Evolutionary conservation across 2,113 vertebrate genomes (phyloP).

Genomic region (Geococcyx californianus): DNA sequence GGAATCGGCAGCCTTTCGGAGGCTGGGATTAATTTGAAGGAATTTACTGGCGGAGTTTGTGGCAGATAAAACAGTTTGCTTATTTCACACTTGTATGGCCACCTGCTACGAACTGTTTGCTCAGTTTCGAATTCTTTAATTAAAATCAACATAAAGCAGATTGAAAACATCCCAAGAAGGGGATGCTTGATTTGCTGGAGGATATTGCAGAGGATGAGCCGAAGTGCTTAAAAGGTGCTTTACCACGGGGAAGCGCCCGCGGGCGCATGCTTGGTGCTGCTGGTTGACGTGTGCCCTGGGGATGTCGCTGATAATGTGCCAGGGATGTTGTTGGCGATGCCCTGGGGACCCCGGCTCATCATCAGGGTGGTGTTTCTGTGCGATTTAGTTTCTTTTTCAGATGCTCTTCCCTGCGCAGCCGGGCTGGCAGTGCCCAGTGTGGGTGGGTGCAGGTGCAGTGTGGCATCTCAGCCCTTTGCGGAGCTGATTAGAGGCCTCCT

Average conservation of each 20-base stretch:
- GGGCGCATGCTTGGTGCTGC: fast-evolving
- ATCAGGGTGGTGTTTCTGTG: fast-evolving
- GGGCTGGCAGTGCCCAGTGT: not conserved
- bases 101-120: slow-evolving; percentile 83
- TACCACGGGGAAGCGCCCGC: not conserved
- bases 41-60: slow-evolving; percentile 77
- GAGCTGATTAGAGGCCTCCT: slow-evolving; percentile 71
- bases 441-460: not conserved
- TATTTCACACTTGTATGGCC: slow-evolving; percentile 85
- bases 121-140: slow-evolving; percentile 84
- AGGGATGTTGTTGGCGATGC: not conserved
- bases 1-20: slow-evolving; percentile 57
- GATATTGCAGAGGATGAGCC: slow-evolving; percentile 75
- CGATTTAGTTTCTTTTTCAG: fast-evolving
- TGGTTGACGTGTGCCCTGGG: not conserved
- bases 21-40: slow-evolving; percentile 80
- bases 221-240: slow-evolving; percentile 30
- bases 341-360: fast-evolving
- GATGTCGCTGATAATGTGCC: not conserved
- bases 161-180: slow-evolving; percentile 84
- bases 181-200: slow-evolving; percentile 80
- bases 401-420: not conserved
- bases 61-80: slow-evolving; percentile 84
- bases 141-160: slow-evolving; percentile 86
- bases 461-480: not conserved